These are phyloP conservation scores for Hirtodrosophila duncani DNA, from an alignment of 2,888 invertebrate species.

Conservation along the genomic window DNA sequence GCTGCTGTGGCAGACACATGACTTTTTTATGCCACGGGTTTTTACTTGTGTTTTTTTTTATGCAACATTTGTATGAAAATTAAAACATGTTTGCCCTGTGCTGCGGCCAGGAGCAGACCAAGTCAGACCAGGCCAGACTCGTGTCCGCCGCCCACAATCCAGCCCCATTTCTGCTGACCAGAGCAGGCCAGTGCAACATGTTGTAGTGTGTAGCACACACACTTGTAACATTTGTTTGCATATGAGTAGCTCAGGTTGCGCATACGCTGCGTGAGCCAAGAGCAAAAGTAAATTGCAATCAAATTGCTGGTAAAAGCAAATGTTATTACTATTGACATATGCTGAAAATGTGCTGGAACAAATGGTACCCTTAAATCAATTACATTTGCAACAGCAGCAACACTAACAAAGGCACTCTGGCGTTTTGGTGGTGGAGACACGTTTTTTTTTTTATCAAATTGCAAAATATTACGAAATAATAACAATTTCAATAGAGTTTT, in stretches of 20 bases:
- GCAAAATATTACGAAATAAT: slow-evolving; percentile 68
- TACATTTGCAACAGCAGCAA: slow-evolving; percentile 42
- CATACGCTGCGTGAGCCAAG: slow-evolving; percentile 40
- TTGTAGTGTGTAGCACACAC: too few species aligned
- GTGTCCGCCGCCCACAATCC: too few species aligned
- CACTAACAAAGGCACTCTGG: slow-evolving; percentile 16
- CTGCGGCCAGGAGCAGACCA: background rate
- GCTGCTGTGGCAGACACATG: too few species aligned
- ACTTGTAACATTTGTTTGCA: background rate
- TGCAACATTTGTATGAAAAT: slow-evolving; percentile 2
- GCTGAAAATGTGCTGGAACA: slow-evolving; percentile 5
- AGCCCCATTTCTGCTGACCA: too few species aligned
- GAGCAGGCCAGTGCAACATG: too few species aligned
- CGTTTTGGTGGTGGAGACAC: too few species aligned
- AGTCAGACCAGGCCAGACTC: background rate
- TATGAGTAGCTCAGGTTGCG: slow-evolving; percentile 29
- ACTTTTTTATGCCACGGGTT: too few species aligned
- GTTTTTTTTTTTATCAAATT: slow-evolving; percentile 61
- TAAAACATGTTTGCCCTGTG: slow-evolving; percentile 8
- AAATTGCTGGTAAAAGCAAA: slow-evolving; percentile 14
- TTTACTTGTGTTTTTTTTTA: too few species aligned
- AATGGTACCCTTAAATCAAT: slow-evolving; percentile 39
- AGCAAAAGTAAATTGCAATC: slow-evolving; percentile 33
- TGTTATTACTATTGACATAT: slow-evolving; percentile 21
- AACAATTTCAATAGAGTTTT: slow-evolving; percentile 56